Base-by-base conservation (phyloP, 2,888 invertebrate genomes). In the Melikaiella ostensackeni region DNA sequence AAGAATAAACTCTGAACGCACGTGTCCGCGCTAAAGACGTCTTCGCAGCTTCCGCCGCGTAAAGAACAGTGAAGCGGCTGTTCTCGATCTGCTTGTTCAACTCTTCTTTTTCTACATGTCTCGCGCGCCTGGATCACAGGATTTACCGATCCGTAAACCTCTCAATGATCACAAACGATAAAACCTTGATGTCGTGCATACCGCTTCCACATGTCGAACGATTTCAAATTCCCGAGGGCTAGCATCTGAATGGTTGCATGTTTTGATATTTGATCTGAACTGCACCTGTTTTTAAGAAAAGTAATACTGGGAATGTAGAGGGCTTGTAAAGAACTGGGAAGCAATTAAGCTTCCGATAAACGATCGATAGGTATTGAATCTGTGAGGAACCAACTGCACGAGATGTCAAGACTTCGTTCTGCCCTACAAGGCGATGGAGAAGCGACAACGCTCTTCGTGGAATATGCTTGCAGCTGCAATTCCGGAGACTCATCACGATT, bases 61-160 rank as follows among this genome's bases (percentile, higher is more conserved):
- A 70, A 70, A 70, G 70, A 70, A 70, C 66, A 66, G 66, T 66
- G 66, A 66, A 66, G 46, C 70, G 70, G 70, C 70, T 70, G 70
- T 70, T 70, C 70, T 70, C 70, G 30, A 70, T 70, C 30, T 70
- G 50, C 30, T 70, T 50, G 13, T 27, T 50, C 64, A 24, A 38
- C 63, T 50, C 19, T 30, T 50, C 11, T 70, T 50, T 70, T 70
- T 50, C 50, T 50, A 13, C n/a, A 30, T 50, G 50, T 70, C 33
- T 50, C 50, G 27, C 70, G 50, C 33, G 50, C 6, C 50, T 70
- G 50, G 50, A 50, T 70, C 30, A 70, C 30, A 70, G 50, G 50
- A 70, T 70, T 50, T 50, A 50, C 46, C 33, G 21, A 50, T 70
- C 70, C 27, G 50, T 50, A 70, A 50, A 50, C 27, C 70, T 50